Conservation (phyloP, 30 jellyfish, hydroid and myxozoan species). For the Aurelia coerulea region DNA sequence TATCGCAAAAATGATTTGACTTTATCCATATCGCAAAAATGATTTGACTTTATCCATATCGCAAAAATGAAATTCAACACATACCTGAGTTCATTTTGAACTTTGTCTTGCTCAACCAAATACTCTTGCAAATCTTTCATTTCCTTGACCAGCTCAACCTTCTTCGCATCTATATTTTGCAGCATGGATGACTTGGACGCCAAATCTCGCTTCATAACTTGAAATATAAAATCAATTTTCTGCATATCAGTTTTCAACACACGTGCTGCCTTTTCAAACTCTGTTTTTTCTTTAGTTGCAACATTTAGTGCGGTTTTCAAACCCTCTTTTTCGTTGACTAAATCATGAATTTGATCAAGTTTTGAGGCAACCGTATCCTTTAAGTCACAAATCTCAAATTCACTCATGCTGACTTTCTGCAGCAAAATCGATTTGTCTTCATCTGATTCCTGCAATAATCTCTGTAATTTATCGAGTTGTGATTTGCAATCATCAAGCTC, state of each 20-base stretch:
- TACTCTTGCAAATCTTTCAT: conserved; percentile 55
- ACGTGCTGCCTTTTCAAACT: conserved; percentile 50
- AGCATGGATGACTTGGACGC: conserved; percentile 60
- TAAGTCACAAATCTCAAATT: conserved; percentile 1
- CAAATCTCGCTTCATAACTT: conserved; percentile 62
- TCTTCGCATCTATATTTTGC: conserved; percentile 41
- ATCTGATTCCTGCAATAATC: not conserved
- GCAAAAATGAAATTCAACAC: not conserved
- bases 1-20: no score
- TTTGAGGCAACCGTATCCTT: not conserved
- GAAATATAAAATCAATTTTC: conserved; percentile 47
- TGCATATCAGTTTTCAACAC: conserved; percentile 45
- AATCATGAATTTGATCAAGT: not conserved
- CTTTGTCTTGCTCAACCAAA: conserved; percentile 29
- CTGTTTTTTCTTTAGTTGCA: conserved; percentile 32
- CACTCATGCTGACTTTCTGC: not conserved
- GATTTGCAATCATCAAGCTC: not conserved
- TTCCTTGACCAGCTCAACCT: conserved; percentile 25
- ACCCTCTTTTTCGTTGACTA: conserved; percentile 18
- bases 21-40: no score
- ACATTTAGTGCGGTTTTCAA: conserved; percentile 15
- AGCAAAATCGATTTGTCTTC: not conserved
- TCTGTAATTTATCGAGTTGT: conserved; percentile 20
- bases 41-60: no score
- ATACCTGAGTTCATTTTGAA: conserved; percentile 47